Evolutionary conservation across 2,888 invertebrate species (phyloP).

Genomic region (Xestia xanthographa): DNA sequence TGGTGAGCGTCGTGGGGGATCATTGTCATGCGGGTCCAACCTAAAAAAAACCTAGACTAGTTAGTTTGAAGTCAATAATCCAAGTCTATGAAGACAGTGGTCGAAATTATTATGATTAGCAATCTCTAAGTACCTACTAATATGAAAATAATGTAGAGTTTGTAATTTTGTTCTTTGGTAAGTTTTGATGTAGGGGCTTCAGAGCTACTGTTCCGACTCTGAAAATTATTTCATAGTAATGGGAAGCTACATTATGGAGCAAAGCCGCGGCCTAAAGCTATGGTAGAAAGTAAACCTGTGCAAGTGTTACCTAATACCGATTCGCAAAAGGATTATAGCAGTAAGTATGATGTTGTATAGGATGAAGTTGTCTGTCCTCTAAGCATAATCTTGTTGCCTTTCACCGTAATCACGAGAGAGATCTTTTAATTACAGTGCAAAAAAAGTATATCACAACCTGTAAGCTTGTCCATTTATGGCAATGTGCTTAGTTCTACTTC

Average conservation of each 20-base stretch:
- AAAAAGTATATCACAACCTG: neutral
- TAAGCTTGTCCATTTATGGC: neutral
- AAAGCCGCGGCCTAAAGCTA: neutral
- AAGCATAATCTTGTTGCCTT: neutral
- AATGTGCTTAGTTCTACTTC: neutral
- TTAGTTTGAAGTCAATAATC: neutral
- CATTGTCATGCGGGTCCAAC: slow-evolving; percentile 84
- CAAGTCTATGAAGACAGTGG: neutral
- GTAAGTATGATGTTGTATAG: neutral
- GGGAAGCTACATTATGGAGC: neutral
- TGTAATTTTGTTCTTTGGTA: too few species aligned
- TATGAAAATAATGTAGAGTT: neutral
- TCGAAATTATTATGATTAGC: neutral
- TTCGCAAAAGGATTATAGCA: neutral
- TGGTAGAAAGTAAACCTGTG: neutral
- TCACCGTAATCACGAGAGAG: slow-evolving; percentile 4
- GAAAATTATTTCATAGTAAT: neutral
- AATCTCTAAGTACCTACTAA: neutral
- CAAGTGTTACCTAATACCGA: neutral
- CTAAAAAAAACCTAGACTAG: slow-evolving; percentile 62
- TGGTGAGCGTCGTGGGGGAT: slow-evolving; percentile 85
- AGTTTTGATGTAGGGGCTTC: neutral
- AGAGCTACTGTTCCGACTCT: neutral
- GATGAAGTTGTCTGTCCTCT: neutral
- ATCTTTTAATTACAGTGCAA: neutral